phyloP scores from a whole-genome alignment of 2,797 vertebrate genomes.

The Siniperca undulata region DNA sequence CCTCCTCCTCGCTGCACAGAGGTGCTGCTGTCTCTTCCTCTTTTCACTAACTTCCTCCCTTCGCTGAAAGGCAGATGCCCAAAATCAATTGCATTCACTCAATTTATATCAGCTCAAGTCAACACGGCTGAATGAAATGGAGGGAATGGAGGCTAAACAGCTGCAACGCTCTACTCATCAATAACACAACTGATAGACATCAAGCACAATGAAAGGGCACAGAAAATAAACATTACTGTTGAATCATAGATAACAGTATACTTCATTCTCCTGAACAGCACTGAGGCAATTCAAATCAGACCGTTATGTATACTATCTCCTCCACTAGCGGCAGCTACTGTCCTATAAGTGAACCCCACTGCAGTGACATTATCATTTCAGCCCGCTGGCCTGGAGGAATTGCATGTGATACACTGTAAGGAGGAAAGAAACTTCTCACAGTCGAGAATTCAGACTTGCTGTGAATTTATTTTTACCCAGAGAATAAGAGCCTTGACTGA shows the following conservation, averaged over 20 bases:
- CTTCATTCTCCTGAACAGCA: constrained; percentile 36
- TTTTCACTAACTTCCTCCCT: constrained; percentile 45
- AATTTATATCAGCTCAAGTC: constrained; percentile 64
- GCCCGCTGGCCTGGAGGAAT: constrained; percentile 1
- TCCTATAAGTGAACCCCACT: constrained; percentile 48
- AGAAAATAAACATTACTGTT: constrained; percentile 53
- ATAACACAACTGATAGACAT: constrained; percentile 63
- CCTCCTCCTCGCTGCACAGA: constrained; percentile 47
- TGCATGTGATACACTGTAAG: neutral
- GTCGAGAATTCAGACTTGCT: neutral
- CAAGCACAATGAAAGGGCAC: constrained; percentile 56
- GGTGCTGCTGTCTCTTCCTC: constrained; percentile 51
- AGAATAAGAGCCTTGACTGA: neutral
- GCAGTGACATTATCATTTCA: constrained; percentile 32
- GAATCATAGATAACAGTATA: constrained; percentile 42
- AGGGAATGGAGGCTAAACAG: constrained; percentile 14
- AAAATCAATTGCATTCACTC: constrained; percentile 76
- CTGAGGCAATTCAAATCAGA: constrained; percentile 39
- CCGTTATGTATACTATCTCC: constrained; percentile 35
- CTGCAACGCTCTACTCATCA: constrained; percentile 46
- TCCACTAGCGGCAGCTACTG: constrained; percentile 36
- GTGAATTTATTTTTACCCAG: constrained; percentile 29
- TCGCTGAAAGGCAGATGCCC: constrained; percentile 53
- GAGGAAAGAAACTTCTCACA: neutral
- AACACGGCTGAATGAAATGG: constrained; percentile 44